phyloP scores from a whole-genome alignment of 2,113 vertebrate genomes.

The Eulemur macaco region DNA sequence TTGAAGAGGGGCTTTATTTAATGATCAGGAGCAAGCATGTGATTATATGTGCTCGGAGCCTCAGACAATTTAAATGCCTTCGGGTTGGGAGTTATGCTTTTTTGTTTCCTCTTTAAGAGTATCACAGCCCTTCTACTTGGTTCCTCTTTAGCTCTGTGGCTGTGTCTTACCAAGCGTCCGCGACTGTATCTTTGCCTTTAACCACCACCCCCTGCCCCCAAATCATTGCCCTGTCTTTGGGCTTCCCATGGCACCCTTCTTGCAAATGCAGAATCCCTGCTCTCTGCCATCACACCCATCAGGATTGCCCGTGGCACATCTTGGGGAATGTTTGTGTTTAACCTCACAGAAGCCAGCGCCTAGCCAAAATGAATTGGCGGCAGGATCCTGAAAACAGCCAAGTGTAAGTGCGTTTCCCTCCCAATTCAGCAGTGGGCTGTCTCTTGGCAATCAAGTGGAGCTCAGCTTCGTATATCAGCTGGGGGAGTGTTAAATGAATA shows the following conservation, averaged over 20 bases:
- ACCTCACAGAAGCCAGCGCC: not conserved
- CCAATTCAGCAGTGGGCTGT: not conserved
- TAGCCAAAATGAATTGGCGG: not conserved
- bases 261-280: not conserved
- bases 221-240: not conserved
- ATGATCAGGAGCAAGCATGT: not conserved
- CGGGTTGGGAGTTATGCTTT: not conserved
- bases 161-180: not conserved
- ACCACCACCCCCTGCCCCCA: not conserved
- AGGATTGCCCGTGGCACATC: not conserved
- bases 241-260: not conserved
- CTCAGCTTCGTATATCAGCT: not conserved
- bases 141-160: not conserved
- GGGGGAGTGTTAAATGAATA: conserved; percentile 24
- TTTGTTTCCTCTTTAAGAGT: not conserved
- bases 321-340: conserved; percentile 18
- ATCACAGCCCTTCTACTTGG: not conserved
- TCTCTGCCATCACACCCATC: not conserved
- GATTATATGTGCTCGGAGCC: not conserved
- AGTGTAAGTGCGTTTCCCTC: not conserved
- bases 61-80: conserved; percentile 6
- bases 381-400: not conserved
- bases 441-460: not conserved
- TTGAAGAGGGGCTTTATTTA: conserved; percentile 52
- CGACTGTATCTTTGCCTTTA: not conserved